Base-by-base conservation (phyloP, 23 tunicate genomes). In the Halocynthia aurantium region DNA sequence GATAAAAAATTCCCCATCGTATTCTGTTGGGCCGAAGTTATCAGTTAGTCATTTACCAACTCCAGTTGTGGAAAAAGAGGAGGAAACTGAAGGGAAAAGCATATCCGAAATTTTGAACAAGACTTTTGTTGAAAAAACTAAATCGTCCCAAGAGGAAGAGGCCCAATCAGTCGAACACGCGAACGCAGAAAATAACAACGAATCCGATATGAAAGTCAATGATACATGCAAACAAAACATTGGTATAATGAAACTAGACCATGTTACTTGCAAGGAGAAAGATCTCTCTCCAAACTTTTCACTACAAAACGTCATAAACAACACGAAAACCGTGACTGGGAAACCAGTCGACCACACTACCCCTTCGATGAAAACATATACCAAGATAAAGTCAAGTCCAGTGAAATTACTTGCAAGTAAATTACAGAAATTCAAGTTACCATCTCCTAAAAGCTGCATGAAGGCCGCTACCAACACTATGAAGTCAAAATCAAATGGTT, bases 371-470 rank as follows among this genome's bases (percentile, higher is more conserved):
- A 31, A 31, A 31, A 31, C 44, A 31, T 31, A 19, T 19, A 21
- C 56, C 62, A 53, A 55, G 17, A 15, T 40, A 74, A 74, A 74
- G 22, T 22, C 56, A 12, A 80, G 85, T 69, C 88, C 88, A 12
- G 61, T 89, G 6, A 80, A 80, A 61, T 70, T 51, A 7, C 53
- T 89, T 54, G 88, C 96, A 7, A 80, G 80, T 62, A 75, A 63
- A 53, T 70, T 76, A 51, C 88, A 84, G 61, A 84, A 77, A 57
- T 15, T 53, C 69, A 84, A 84, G 31, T 51, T 82, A 44, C 80
- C 82, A 5, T 89, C 88, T 5, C 96, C 96, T 50, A 69, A 77
- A 80, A 85, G 73, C 19, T 85, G 81, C 73, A 83, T 80, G 20
- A 84, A 83, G 10, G 84, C 84, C 20, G 83, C 90, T n/a, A 75